Base-by-base conservation (phyloP, 2,113 vertebrate species). In the Nannospalax galili region DNA sequence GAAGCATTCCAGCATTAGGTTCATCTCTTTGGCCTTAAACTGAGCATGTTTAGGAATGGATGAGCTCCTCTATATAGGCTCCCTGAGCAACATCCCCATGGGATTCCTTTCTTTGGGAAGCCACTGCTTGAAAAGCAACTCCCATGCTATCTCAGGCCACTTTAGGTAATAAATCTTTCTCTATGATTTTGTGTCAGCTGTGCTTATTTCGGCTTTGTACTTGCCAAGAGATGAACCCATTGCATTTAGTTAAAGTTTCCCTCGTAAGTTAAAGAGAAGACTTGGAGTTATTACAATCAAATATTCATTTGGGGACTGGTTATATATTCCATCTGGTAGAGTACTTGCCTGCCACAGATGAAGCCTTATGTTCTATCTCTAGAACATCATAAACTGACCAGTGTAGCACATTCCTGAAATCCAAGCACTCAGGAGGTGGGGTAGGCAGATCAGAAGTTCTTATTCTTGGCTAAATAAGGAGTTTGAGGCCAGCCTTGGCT, bases 271-370 rank as follows among this genome's bases (percentile, higher is more conserved):
- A 4, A 70, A 58, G 14, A 64, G 0, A 5, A n/a, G 30, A 5
- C 52, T 56, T 22, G 2, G 4, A 35, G 45, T 19, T 58, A 70
- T 11, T 1, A 30, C 60, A 28, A 45, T 75, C 42, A 65, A 80
- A 16, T 86, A 52, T 7, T 67, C 37, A 69, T 73, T 37, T 73
- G 5, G 6, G 19, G 28, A 16, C 40, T 35, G 17, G 60, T 2
- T 14, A 84, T 65, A 30, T 12, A 65, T 7, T 12, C 42, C 62
- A 65, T 28, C 60, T 65, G 40, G 30, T 3, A 35, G 40, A 67
- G 6, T 24, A 2, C 17, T 84, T 65, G 2, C 62, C 10, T 22
- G 4, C 9, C 7, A 12, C 64, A 22, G 0, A 7, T 4, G 2
- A 20, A 65, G 11, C 30, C 5, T 84, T 22, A 9, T 17, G 32